Evolutionary conservation across 2,888 invertebrate genomes (phyloP), one percentile per base, ranked within the genome.

Genomic region (Amphipyra berbera): DNA sequence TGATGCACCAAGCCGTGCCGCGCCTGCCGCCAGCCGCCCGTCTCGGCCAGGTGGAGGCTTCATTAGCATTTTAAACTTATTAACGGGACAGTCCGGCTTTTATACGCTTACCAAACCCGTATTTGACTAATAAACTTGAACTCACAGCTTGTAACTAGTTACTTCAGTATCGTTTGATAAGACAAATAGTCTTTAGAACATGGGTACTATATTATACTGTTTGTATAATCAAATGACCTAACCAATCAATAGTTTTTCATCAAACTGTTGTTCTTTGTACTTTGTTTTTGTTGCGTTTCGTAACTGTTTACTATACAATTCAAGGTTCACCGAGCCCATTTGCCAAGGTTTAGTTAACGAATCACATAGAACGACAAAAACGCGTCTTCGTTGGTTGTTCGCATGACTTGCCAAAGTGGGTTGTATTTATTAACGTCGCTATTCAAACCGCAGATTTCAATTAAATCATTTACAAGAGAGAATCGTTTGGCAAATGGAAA

Each of bases 31-130:
- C 30, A 7, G 64, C 35, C 59, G 40, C 48, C 61, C 58, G 63
- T 75, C 72, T 81, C 82, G 76, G 78, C 77, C 89, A 90, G 88
- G 87, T 90, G 89, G 83, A 81, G 81, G 80, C 82, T 87, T 90
- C 90, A 92, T 93, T 92, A 90, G 86, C 91, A 93, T 90, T 85
- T 87, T 81, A 86, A 86, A 84, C 85, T 90, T 87, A 91, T 90
- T 93, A 92, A 92, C 92, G 90, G 91, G 84, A 91, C 83, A 79
- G 76, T 77, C 82, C 83, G 78, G 82, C 79, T 84, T 54, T 78
- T 75, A 76, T 57, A 68, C 73, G 74, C 78, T 82, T 74, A 85
- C 79, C 80, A 85, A 88, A 87, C 86, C 79, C 77, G 85, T 85
- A 84, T 85, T 84, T 80, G 73, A 69, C 75, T 72, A 81, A 73